Conservation (phyloP, 2,888 invertebrate genomes). For the Pristionchus fissidentatus region DNA sequence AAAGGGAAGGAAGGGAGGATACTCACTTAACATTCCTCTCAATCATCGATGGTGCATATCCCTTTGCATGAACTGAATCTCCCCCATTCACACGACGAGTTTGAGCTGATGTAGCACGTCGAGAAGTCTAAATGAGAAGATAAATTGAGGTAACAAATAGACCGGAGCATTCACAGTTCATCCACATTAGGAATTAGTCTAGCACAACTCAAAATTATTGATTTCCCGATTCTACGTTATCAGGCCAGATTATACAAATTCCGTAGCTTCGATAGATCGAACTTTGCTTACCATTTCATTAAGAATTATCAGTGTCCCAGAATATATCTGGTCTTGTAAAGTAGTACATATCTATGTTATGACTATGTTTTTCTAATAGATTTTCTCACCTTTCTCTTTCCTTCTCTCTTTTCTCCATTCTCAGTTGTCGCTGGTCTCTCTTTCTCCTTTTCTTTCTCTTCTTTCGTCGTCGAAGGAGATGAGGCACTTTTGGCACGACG, state of each 20-base stretch:
- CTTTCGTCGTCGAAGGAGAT: not conserved
- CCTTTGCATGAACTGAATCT: conserved; percentile 7
- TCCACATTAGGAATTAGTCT: too few species aligned
- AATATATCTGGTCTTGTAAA: too few species aligned
- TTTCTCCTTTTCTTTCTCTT: conserved; percentile 10
- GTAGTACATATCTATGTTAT: too few species aligned
- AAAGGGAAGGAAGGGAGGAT: not conserved
- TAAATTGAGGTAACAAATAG: not conserved
- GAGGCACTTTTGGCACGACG: conserved; percentile 41
- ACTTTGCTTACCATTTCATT: too few species aligned
- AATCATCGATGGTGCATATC: conserved; percentile 24
- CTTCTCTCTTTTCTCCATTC: not conserved
- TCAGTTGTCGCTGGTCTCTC: conserved; percentile 15
- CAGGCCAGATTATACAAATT: too few species aligned
- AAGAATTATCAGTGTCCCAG: too few species aligned
- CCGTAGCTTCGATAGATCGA: too few species aligned
- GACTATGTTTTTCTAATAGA: too few species aligned
- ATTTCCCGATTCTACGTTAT: too few species aligned
- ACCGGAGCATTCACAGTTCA: too few species aligned
- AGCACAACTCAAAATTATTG: too few species aligned
- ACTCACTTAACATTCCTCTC: conserved; percentile 32
- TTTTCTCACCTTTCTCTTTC: conserved; percentile 39
- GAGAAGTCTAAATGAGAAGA: conserved; percentile 14
- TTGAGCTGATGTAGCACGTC: conserved; percentile 20
- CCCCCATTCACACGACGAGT: conserved; percentile 35